These are phyloP conservation scores for Syncerus caffer DNA, from an alignment of 2,797 vertebrate genomes.

Conservation along the genomic window DNA sequence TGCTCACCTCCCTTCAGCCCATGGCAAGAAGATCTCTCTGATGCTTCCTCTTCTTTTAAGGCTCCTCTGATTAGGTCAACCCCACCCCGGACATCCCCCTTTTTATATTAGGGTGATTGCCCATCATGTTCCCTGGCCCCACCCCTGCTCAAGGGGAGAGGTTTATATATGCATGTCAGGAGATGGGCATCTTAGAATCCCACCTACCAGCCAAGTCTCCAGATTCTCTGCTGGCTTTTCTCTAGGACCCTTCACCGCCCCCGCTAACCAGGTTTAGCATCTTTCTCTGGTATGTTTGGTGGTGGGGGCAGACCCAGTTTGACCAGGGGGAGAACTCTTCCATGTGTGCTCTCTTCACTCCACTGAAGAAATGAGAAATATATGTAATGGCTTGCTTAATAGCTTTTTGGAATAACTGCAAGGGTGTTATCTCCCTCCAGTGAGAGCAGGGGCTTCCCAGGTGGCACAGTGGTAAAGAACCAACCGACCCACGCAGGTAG, in stretches of 20 bases:
- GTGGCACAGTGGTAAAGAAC: background rate
- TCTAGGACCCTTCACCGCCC: background rate
- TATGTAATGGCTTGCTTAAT: background rate
- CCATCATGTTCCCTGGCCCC: background rate
- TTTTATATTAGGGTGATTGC: background rate
- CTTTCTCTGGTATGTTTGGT: background rate
- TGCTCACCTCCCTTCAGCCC: background rate
- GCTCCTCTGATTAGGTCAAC: background rate
- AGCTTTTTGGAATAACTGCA: background rate
- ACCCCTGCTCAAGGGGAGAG: background rate
- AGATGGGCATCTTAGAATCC: background rate
- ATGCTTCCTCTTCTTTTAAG: background rate
- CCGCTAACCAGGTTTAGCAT: background rate
- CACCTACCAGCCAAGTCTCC: background rate
- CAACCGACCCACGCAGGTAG: background rate
- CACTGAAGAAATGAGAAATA: background rate
- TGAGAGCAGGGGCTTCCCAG: background rate
- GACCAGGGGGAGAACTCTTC: background rate
- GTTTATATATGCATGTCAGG: background rate
- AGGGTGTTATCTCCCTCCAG: background rate
- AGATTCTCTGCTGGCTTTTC: background rate
- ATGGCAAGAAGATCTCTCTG: background rate
- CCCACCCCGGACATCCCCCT: background rate
- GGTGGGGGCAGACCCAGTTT: background rate
- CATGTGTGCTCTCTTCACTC: background rate